Evolutionary conservation across 2,113 vertebrate genomes (phyloP).

Genomic region (Corythornis vintsioides): DNA sequence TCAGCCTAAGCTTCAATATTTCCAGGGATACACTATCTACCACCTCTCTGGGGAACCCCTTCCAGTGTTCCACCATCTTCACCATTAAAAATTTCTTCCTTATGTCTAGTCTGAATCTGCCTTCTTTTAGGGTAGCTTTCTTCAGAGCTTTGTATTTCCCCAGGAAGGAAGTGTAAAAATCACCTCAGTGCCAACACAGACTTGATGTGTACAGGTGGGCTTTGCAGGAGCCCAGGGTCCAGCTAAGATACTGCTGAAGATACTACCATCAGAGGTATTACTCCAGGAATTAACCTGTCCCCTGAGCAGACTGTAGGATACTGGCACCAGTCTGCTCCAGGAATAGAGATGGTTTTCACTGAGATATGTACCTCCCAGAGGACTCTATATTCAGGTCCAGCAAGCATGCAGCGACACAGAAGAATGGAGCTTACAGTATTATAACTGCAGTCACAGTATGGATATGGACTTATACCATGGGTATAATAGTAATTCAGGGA

Average conservation of each 20-base stretch:
- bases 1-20: not conserved
- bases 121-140: not conserved
- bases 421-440: not conserved
- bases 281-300: not conserved
- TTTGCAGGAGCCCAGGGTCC: not conserved
- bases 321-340: not conserved
- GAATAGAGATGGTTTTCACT: not conserved
- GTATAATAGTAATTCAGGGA: not conserved
- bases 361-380: not conserved
- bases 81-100: rapidly evolving
- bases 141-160: not conserved
- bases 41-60: not conserved
- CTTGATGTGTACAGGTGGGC: not conserved
- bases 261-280: not conserved
- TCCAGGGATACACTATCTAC: not conserved
- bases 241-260: not conserved
- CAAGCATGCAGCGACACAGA: not conserved
- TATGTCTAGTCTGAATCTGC: not conserved
- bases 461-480: too few relatives aligned
- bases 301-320: not conserved
- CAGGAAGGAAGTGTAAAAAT: not conserved
- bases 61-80: not conserved
- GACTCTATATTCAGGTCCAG: rapidly evolving
- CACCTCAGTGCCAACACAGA: not conserved
- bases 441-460: not conserved